These are phyloP conservation scores for Vannuccia rotundouncinata DNA, from an alignment of 2,888 invertebrate genomes.

Conservation along the genomic window DNA sequence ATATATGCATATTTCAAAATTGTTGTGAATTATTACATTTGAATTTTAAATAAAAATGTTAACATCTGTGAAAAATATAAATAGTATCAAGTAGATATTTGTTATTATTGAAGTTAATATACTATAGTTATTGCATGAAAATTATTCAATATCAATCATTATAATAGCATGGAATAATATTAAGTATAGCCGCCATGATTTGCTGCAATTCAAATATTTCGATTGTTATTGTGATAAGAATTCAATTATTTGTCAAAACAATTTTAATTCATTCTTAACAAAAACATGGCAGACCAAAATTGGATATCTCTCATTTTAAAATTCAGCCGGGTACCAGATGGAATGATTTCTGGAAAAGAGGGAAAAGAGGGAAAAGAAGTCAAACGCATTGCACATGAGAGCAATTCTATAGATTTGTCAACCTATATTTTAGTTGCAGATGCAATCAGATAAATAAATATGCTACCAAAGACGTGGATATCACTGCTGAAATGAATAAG, in stretches of 20 bases:
- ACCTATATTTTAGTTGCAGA: conserved; percentile 25
- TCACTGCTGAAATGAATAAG: conserved; percentile 30
- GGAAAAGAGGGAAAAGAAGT: conserved; percentile 17
- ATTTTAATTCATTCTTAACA: not conserved
- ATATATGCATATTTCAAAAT: too few relatives aligned
- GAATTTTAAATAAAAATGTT: too few relatives aligned
- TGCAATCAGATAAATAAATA: conserved; percentile 25
- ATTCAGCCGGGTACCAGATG: not conserved
- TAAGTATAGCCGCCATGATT: not conserved
- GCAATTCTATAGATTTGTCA: not conserved
- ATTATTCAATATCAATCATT: too few relatives aligned
- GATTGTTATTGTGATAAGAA: not conserved
- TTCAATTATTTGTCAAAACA: not conserved
- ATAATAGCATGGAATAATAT: too few relatives aligned
- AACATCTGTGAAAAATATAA: too few relatives aligned
- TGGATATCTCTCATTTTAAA: conserved; percentile 8
- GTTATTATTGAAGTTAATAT: too few relatives aligned
- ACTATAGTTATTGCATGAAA: too few relatives aligned
- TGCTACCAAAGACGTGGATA: conserved; percentile 20
- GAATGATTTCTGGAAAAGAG: conserved; percentile 29
- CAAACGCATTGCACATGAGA: conserved; percentile 13
- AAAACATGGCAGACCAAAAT: conserved; percentile 14
- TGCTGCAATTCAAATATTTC: not conserved
- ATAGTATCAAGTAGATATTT: too few relatives aligned
- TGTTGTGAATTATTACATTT: too few relatives aligned